Conservation (phyloP, 2,113 vertebrate genomes). For the Progne subis region DNA sequence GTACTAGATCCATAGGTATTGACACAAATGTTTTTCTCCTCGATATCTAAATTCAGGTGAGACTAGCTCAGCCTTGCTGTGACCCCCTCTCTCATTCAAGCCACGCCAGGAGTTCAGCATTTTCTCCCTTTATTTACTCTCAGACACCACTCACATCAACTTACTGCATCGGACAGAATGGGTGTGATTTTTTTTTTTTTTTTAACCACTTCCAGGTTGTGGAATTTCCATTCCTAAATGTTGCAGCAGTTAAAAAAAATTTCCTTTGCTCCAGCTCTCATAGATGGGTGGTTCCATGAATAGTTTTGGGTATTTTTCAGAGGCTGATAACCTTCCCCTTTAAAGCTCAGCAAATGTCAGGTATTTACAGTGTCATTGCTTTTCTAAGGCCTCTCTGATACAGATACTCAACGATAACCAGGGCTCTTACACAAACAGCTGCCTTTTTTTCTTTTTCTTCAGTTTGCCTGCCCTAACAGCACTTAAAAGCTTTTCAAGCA, state of each 20-base stretch:
- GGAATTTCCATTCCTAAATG: neutral
- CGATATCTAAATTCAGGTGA: neutral
- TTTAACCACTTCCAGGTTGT: neutral
- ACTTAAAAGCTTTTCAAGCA: slow-evolving; percentile 20
- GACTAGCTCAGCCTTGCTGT: neutral
- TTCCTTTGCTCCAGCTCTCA: neutral
- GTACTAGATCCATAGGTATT: neutral
- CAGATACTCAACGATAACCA: neutral
- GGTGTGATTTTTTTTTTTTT: neutral
- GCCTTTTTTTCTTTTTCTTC: neutral
- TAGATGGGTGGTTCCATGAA: neutral
- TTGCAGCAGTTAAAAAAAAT: neutral
- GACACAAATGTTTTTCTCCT: neutral
- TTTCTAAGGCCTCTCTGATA: slow-evolving; percentile 8
- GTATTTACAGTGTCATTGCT: slow-evolving; percentile 18
- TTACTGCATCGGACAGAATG: neutral
- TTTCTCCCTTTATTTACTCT: neutral
- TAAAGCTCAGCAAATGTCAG: slow-evolving; percentile 12
- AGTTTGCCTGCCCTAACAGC: neutral
- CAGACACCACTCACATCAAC: neutral
- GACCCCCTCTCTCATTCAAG: neutral
- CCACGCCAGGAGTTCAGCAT: neutral
- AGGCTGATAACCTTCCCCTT: neutral
- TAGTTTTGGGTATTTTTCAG: neutral
- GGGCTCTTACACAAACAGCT: neutral